phyloP scores from a whole-genome alignment of 2,888 invertebrate genomes.

The Gerris lacustris region DNA sequence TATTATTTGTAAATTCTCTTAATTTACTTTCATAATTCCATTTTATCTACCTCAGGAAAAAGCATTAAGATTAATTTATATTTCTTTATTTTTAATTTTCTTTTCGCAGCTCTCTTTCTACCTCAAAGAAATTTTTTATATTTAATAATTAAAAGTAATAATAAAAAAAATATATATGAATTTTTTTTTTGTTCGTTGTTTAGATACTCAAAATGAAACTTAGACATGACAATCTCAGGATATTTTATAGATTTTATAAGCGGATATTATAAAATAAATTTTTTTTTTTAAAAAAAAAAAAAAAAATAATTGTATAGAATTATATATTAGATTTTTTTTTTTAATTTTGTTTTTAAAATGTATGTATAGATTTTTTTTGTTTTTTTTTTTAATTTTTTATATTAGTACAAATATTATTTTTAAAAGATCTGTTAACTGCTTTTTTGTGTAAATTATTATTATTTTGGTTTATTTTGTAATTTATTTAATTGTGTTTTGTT shows the following conservation, averaged over 20 bases:
- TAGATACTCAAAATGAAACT: slow-evolving; percentile 3
- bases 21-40: neutral
- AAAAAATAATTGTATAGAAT: neutral
- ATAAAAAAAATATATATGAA: too few relatives aligned
- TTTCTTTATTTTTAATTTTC: too few relatives aligned
- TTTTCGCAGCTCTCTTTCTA: too few relatives aligned
- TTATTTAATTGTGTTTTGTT: neutral
- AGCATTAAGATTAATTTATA: too few relatives aligned
- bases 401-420: neutral
- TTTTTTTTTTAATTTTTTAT: neutral
- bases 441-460: neutral
- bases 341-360: neutral
- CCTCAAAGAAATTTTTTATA: too few relatives aligned
- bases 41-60: neutral
- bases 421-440: slow-evolving; percentile 1
- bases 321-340: neutral
- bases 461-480: neutral
- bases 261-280: neutral
- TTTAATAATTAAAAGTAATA: too few relatives aligned
- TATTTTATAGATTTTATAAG: slow-evolving; percentile 7
- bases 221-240: slow-evolving; percentile 11
- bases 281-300: neutral
- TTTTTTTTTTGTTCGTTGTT: neutral
- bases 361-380: neutral
- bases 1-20: neutral